Conservation (phyloP, 2,888 invertebrate genomes). For the Atethmia centrago region DNA sequence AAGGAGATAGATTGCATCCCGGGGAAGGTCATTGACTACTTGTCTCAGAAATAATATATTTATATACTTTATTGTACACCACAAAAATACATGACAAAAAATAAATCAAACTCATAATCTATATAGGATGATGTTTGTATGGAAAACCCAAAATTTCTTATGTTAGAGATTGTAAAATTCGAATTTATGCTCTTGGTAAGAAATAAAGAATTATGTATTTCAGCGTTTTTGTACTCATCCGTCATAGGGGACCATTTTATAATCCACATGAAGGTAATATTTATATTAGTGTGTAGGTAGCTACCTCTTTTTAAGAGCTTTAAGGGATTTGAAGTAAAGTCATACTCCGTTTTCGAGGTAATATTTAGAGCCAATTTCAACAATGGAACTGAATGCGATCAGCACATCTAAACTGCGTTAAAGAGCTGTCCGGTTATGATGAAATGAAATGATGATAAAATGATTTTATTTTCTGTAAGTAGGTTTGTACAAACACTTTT, state of each 20-base stretch:
- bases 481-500: too few species aligned
- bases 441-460: too few species aligned
- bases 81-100: too few species aligned
- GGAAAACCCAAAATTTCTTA: not conserved
- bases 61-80: too few species aligned
- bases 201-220: not conserved
- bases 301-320: not conserved
- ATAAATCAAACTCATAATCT: too few species aligned
- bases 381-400: not conserved
- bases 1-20: not conserved
- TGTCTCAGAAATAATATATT: not conserved
- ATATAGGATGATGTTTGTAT: not conserved
- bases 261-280: not conserved
- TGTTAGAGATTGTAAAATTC: not conserved
- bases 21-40: not conserved
- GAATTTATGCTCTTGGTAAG: not conserved
- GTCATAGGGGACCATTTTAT: not conserved
- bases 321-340: not conserved
- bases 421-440: too few species aligned
- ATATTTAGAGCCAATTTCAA: not conserved
- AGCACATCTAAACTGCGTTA: not conserved
- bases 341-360: not conserved
- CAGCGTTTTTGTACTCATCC: not conserved
- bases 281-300: not conserved
- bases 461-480: too few species aligned